Percentiles rank a stretch among this genome's conserved stretches.
phyloP scores from a whole-genome alignment of 2,113 vertebrate species.

The Sinocyclocheilus rhinocerous region DNA sequence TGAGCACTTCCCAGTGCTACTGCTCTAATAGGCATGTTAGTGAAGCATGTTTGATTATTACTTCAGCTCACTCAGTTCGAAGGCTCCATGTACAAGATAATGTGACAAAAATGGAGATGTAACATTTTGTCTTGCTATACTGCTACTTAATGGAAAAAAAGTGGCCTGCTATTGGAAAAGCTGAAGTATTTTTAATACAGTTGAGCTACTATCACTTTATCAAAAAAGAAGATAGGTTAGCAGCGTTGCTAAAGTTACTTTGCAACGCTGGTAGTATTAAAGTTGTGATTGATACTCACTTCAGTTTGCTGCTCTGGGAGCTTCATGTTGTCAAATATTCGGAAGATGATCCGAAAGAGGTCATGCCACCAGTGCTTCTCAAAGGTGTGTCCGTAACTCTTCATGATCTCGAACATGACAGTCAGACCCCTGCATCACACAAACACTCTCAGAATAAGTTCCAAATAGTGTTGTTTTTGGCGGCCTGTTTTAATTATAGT shows the following conservation, averaged over 20 bases:
- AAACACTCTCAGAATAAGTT: slow-evolving; percentile 26
- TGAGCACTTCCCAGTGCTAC: background rate
- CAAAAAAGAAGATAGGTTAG: too few relatives aligned
- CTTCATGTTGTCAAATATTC: slow-evolving; percentile 99
- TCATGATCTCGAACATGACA: slow-evolving; percentile 99
- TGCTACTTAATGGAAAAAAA: background rate
- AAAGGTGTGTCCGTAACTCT: slow-evolving; percentile 94
- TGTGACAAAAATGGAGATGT: background rate
- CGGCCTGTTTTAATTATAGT: too few relatives aligned
- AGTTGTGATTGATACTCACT: slow-evolving; percentile 70
- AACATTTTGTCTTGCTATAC: background rate
- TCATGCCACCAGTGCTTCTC: slow-evolving; percentile 99
- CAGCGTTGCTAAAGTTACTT: background rate
- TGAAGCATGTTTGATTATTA: background rate
- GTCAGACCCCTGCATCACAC: slow-evolving; percentile 85
- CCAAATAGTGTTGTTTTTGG: too few relatives aligned
- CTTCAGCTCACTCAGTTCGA: background rate
- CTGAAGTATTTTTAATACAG: background rate
- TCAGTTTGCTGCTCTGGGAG: slow-evolving; percentile 96
- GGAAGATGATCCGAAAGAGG: slow-evolving; percentile 96
- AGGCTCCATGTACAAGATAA: background rate
- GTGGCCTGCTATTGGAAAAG: background rate
- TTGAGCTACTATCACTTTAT: too few relatives aligned
- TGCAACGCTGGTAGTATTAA: background rate
- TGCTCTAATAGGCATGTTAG: background rate